A percentile compares a stretch with the other conserved stretches of the same genome.
phyloP scores from a whole-genome alignment of 2,888 invertebrate genomes.

The Cremastinae sp. region DNA sequence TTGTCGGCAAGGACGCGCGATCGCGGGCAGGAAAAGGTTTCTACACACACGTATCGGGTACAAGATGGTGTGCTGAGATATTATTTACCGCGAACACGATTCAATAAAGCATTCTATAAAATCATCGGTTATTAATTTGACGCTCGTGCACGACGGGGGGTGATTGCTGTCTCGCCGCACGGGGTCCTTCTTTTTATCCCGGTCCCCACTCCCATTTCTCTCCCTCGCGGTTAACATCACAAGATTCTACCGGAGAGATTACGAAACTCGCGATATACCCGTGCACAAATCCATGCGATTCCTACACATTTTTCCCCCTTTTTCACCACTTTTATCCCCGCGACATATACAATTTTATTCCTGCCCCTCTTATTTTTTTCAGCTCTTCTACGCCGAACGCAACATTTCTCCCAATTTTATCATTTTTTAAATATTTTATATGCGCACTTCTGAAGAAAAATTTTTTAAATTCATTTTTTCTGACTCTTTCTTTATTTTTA shows the following conservation, averaged over 20 bases:
- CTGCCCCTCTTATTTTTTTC: not conserved
- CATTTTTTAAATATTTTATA: too few species aligned
- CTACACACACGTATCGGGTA: not conserved
- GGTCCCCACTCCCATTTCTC: not conserved
- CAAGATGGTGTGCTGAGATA: slow-evolving; percentile 70
- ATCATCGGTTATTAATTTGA: slow-evolving; percentile 80
- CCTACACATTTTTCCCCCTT: slow-evolving; percentile 16
- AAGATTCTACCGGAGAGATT: slow-evolving; percentile 30
- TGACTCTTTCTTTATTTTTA: too few species aligned
- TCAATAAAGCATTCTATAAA: slow-evolving; percentile 78
- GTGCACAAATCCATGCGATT: slow-evolving; percentile 24
- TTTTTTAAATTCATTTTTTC: too few species aligned
- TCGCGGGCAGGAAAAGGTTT: not conserved
- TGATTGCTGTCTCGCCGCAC: slow-evolving; percentile 71
- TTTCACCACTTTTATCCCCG: not conserved
- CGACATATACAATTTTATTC: not conserved
- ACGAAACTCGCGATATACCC: not conserved
- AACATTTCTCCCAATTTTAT: too few species aligned
- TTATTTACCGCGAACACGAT: slow-evolving; percentile 75
- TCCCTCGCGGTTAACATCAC: slow-evolving; percentile 23
- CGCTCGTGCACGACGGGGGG: slow-evolving; percentile 74
- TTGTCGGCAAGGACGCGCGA: not conserved
- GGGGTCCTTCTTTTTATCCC: slow-evolving; percentile 59
- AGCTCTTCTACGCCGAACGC: slow-evolving; percentile 18
- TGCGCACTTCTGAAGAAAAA: too few species aligned